These are phyloP conservation scores for Fissipunctia ypsillon DNA, from an alignment of 2,888 invertebrate genomes.

Conservation along the genomic window DNA sequence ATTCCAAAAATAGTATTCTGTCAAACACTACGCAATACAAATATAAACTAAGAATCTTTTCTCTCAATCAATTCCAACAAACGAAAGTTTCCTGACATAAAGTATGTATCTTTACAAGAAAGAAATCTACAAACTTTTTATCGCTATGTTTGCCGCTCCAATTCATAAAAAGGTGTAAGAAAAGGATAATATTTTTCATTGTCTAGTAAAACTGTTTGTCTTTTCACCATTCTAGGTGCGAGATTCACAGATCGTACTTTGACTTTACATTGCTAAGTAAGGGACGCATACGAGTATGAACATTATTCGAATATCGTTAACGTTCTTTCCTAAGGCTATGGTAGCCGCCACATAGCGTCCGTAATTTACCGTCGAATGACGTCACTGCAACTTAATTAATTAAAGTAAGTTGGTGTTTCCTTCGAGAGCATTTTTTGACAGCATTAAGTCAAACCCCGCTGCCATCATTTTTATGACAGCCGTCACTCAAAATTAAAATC, in stretches of 20 bases:
- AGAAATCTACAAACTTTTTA: constrained; percentile 29
- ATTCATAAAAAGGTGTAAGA: constrained; percentile 18
- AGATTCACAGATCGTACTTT: not conserved
- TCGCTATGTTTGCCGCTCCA: constrained; percentile 18
- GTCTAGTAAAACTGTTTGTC: constrained; percentile 18
- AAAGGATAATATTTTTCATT: constrained; percentile 25
- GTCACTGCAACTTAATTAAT: no score
- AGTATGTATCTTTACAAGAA: constrained; percentile 7
- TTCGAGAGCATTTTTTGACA: no score
- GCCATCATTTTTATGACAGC: no score
- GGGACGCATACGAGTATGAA: not conserved
- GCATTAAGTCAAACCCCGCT: no score
- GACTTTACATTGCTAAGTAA: not conserved
- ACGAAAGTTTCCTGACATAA: not conserved
- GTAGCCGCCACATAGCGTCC: not conserved
- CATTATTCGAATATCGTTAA: not conserved
- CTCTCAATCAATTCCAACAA: constrained; percentile 15
- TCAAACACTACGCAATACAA: not conserved
- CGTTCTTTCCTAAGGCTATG: not conserved
- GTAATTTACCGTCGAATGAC: no score
- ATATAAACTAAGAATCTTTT: not conserved
- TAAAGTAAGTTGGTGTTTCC: no score
- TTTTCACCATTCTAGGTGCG: not conserved
- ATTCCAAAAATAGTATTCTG: not conserved
- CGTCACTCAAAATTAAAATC: no score